Percentiles rank a stretch among this genome's conserved stretches.
Evolutionary conservation across 2,797 vertebrate genomes (phyloP).

Genomic region (Jordanella pulchra): DNA sequence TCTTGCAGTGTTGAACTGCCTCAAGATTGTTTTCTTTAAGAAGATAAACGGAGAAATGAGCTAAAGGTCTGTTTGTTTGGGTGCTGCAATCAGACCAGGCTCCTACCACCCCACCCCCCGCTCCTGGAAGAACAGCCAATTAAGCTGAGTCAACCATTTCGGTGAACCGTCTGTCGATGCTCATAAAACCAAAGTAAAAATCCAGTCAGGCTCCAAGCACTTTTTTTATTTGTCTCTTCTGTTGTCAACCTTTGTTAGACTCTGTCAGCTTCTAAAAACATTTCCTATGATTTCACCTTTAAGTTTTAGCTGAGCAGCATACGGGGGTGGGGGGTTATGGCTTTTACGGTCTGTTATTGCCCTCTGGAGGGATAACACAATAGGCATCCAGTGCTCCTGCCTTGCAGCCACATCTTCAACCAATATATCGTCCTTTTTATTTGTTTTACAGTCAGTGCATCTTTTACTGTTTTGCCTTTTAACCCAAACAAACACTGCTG

Average conservation of each 20-base stretch:
- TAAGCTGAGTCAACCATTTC: slow-evolving; percentile 62
- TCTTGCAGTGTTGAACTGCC: slow-evolving; percentile 38
- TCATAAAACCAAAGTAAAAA: slow-evolving; percentile 52
- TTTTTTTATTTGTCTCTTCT: slow-evolving; percentile 33
- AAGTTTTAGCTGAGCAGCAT: slow-evolving; percentile 8
- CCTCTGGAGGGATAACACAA: slow-evolving; percentile 1
- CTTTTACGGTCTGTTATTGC: slow-evolving; percentile 8
- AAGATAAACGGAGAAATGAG: slow-evolving; percentile 44
- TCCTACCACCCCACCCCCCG: slow-evolving; percentile 35
- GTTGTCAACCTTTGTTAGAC: slow-evolving; percentile 35
- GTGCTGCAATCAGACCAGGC: slow-evolving; percentile 42
- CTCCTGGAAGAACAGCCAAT: slow-evolving; percentile 60
- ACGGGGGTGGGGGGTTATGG: slow-evolving; percentile 7
- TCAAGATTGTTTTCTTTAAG: slow-evolving; percentile 57
- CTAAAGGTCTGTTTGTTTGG: slow-evolving; percentile 47
- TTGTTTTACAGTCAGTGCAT: slow-evolving; percentile 7
- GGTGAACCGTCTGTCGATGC: slow-evolving; percentile 60
- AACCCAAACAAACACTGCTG: slow-evolving; percentile 22
- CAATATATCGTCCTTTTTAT: slow-evolving; percentile 15
- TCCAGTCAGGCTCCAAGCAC: slow-evolving; percentile 45
- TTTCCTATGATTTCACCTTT: slow-evolving; percentile 26
- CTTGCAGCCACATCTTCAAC: slow-evolving; percentile 3
- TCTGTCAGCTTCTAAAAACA: slow-evolving; percentile 31
- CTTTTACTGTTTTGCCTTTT: slow-evolving; percentile 36
- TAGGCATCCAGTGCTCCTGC: not conserved